A percentile compares a stretch with the other conserved stretches of the same genome.
phyloP scores from a whole-genome alignment of 92 coral and sea anemone species.

The Porites cylindrica region DNA sequence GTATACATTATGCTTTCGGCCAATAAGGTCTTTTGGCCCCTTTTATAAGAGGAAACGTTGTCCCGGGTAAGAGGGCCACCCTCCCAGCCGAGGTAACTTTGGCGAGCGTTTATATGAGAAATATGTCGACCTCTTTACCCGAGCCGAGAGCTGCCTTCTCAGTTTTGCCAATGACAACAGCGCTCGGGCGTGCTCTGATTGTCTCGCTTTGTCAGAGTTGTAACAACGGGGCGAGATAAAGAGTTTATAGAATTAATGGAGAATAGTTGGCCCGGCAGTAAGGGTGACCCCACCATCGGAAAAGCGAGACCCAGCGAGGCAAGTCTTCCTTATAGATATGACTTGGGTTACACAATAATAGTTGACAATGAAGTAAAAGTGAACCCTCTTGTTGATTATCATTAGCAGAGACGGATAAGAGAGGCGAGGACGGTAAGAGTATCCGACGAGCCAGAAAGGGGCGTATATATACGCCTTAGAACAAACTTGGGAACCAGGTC shows the following conservation, averaged over 20 bases:
- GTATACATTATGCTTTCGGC: too few relatives aligned
- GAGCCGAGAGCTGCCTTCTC: neutral
- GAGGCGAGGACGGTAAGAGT: slow-evolving; percentile 2
- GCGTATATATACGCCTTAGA: neutral
- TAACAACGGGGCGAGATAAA: neutral
- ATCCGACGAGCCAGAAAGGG: slow-evolving; percentile 6
- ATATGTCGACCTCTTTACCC: too few relatives aligned
- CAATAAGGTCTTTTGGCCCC: slow-evolving; percentile 9
- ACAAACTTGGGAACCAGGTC: slow-evolving; percentile 5
- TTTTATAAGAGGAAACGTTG: neutral
- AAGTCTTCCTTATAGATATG: neutral
- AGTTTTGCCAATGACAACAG: slow-evolving; percentile 4
- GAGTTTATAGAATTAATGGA: neutral
- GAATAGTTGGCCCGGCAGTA: neutral
- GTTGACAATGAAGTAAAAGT: neutral
- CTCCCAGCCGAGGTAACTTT: too few relatives aligned
- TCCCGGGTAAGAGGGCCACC: neutral
- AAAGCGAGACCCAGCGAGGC: slow-evolving; percentile 3
- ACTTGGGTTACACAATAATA: slow-evolving; percentile 1
- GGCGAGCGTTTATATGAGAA: too few relatives aligned
- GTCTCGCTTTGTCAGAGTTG: too few relatives aligned
- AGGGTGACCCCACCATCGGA: slow-evolving; percentile 11
- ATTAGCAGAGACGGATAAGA: slow-evolving; percentile 4
- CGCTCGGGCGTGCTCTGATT: too few relatives aligned
- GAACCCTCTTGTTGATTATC: neutral